A percentile compares a stretch with the other conserved stretches of the same genome.
Evolutionary conservation across 2,113 vertebrate species (phyloP).

Genomic region (Chrysochloris asiatica): DNA sequence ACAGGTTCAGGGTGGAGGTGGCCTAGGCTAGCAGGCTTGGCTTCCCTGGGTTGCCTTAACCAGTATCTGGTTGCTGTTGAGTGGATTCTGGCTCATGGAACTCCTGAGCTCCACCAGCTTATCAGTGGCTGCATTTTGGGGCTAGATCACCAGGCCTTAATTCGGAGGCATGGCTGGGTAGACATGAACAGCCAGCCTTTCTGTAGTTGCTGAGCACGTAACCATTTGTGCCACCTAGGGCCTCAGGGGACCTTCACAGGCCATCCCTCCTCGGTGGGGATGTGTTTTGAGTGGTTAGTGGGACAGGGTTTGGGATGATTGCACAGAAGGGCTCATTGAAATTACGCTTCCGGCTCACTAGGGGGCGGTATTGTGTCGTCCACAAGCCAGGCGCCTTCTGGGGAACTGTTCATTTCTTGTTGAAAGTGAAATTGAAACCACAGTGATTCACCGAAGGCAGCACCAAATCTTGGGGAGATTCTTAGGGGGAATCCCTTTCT

Average conservation of each 20-base stretch:
- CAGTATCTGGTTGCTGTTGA: not conserved
- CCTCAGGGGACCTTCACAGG: not conserved
- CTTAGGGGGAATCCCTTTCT: not conserved
- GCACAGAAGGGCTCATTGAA: no score
- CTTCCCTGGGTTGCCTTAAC: no score
- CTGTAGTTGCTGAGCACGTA: not conserved
- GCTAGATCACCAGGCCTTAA: not conserved
- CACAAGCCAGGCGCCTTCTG: not conserved
- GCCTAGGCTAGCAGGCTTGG: no score
- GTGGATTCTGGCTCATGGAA: not conserved
- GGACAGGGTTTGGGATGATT: not conserved
- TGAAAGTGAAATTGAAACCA: not conserved
- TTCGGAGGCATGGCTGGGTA: not conserved
- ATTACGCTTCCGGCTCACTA: not conserved
- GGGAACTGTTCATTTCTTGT: no score
- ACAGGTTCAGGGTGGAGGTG: not conserved
- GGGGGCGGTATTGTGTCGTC: not conserved
- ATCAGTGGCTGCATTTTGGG: no score
- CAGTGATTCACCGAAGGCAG: no score
- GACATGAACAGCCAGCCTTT: not conserved
- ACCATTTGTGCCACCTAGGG: not conserved
- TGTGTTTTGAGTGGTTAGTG: not conserved
- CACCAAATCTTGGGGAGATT: not conserved
- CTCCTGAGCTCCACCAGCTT: no score
- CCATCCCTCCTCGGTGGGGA: accelerated